Evolutionary conservation across 2,113 vertebrate species (phyloP).

Genomic region (Pipa parva): DNA sequence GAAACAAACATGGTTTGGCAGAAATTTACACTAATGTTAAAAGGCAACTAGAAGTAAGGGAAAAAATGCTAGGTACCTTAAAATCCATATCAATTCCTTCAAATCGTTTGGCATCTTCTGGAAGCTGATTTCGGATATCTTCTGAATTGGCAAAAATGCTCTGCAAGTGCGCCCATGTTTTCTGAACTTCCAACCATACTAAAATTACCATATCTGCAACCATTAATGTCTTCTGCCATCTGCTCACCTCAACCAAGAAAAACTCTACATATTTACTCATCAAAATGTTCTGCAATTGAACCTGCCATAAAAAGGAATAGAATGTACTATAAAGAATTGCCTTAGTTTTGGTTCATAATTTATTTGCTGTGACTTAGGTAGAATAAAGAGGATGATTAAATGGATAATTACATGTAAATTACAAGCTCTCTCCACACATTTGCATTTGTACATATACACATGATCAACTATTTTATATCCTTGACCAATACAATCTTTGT

Average conservation of each 20-base stretch:
- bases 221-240: slow-evolving; percentile 72
- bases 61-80: slow-evolving; percentile 55
- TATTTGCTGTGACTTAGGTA: too few relatives aligned
- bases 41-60: not conserved
- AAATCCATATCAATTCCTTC: slow-evolving; percentile 69
- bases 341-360: too few relatives aligned
- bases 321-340: too few relatives aligned
- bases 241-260: slow-evolving; percentile 71
- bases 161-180: slow-evolving; percentile 74
- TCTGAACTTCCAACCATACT: slow-evolving; percentile 71
- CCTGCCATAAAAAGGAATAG: slow-evolving; percentile 40
- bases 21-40: not conserved
- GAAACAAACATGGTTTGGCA: too few relatives aligned
- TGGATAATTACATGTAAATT: too few relatives aligned
- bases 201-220: slow-evolving; percentile 69
- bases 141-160: slow-evolving; percentile 76
- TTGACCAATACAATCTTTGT: too few relatives aligned
- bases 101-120: slow-evolving; percentile 66
- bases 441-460: too few relatives aligned
- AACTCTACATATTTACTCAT: slow-evolving; percentile 79
- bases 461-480: too few relatives aligned
- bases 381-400: too few relatives aligned
- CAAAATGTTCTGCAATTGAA: slow-evolving; percentile 72
- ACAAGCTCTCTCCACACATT: too few relatives aligned
- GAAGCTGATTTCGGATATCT: slow-evolving; percentile 73